phyloP scores from a whole-genome alignment of 2,797 vertebrate species.

The Protosalanx chinensis region DNA sequence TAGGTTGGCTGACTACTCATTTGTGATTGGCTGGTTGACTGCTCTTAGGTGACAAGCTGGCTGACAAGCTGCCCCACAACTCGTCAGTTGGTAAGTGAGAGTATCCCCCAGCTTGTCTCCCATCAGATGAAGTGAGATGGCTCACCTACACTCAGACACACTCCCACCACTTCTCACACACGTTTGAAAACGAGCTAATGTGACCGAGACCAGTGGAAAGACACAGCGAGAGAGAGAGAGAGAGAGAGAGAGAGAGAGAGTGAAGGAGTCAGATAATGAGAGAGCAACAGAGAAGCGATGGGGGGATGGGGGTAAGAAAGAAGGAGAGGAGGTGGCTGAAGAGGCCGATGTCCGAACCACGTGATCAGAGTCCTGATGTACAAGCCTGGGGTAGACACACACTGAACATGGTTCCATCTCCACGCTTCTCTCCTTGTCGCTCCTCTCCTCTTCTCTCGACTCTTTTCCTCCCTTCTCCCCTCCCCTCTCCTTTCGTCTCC shows the following conservation, averaged over 20 bases:
- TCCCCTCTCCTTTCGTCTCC: constrained; percentile 21
- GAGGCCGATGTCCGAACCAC: constrained; percentile 1
- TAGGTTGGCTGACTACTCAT: too few relatives aligned
- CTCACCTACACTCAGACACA: constrained; percentile 14
- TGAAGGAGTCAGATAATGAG: neutral
- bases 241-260: neutral
- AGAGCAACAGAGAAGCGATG: neutral
- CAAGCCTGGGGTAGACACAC: neutral
- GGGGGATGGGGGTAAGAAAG: neutral
- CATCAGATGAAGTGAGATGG: neutral
- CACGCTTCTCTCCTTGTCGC: too few relatives aligned
- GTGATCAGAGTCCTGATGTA: too few relatives aligned
- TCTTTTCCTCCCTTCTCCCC: too few relatives aligned
- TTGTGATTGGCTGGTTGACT: too few relatives aligned
- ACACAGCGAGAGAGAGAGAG: neutral
- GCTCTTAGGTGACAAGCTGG: too few relatives aligned
- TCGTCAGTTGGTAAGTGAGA: neutral
- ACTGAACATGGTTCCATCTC: neutral
- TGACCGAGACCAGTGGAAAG: too few relatives aligned
- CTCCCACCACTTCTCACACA: constrained; percentile 18
- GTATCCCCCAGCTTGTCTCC: neutral
- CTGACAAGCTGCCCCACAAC: neutral
- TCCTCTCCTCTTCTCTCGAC: too few relatives aligned
- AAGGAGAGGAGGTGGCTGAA: neutral
- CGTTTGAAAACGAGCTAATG: neutral